A percentile compares a stretch with the other conserved stretches of the same genome.
Conservation (phyloP, 1,140 invertebrate species). For the Cecropterus lyciades region DNA sequence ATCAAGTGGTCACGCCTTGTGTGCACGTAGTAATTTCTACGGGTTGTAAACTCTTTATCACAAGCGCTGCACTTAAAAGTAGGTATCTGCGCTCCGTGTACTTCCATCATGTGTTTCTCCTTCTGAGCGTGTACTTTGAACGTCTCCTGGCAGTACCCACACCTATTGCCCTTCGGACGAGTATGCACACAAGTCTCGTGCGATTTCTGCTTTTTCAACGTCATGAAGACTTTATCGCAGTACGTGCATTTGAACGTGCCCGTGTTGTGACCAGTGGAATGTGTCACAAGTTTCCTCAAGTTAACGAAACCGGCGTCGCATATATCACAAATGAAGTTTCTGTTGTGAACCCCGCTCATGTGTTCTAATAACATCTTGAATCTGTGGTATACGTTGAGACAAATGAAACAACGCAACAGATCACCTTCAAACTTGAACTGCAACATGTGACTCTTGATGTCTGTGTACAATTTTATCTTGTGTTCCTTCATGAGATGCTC, state of each 20-base stretch:
- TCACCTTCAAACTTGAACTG: conserved; percentile 16
- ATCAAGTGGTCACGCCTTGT: conserved; percentile 46
- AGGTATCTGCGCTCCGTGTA: conserved; percentile 37
- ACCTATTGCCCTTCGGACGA: conserved; percentile 23
- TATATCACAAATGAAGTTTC: conserved; percentile 58
- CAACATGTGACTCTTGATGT: conserved; percentile 14
- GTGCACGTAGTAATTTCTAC: conserved; percentile 32
- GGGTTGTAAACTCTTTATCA: conserved; percentile 37
- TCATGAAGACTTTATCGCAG: conserved; percentile 45
- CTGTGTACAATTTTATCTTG: conserved; percentile 15
- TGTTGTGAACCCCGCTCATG: conserved; percentile 45
- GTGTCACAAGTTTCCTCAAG: conserved; percentile 31
- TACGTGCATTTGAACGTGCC: conserved; percentile 34
- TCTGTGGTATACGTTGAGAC: conserved; percentile 39
- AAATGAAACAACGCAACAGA: conserved; percentile 13
- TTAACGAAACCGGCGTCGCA: conserved; percentile 88
- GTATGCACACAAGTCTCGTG: conserved; percentile 40
- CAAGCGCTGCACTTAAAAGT: conserved; percentile 46
- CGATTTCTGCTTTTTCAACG: conserved; percentile 33
- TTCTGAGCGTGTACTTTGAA: conserved; percentile 38
- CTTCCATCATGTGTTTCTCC: conserved; percentile 41
- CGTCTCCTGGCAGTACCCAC: conserved; percentile 40
- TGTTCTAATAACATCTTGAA: conserved; percentile 79
- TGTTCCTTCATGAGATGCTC: conserved; percentile 7
- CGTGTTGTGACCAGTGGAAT: conserved; percentile 32